Base-by-base conservation (phyloP, 2,113 vertebrate species). In the Melozone crissalis region DNA sequence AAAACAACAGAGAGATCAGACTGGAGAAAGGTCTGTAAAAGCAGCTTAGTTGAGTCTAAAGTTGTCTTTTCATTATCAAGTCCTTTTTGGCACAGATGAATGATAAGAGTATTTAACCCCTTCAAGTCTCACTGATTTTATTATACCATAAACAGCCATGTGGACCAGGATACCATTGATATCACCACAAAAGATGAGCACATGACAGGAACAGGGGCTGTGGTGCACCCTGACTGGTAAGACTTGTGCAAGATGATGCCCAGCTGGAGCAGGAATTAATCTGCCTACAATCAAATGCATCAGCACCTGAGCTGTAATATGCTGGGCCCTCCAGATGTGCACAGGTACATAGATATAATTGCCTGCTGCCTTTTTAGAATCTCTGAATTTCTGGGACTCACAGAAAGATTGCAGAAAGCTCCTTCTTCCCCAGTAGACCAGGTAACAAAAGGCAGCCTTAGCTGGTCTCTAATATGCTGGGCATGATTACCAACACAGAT, bases 121-220 rank as follows among this genome's bases (percentile, higher is more conserved):
- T 87, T 81, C 35, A 61, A 61, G 28, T 81, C 41, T 84, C 35
- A 35, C 0, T 7, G 5, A 30, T 33, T 52, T 84, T 14, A 44
- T 52, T n/a, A 3, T 7, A 47, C 7, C 5, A 21, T 3, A 1
- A 66, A 31, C 15, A 84, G 41, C n/a, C 20, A 0, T 1, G 3
- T 18, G 21, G 51, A 63, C 7, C 10, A 46, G 10, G 57, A 72
- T 9, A 30, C 6, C 10, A 46, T 9, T 18, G 12, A 31, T 15
- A 47, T 4, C 19, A 65, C 51, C 20, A 59, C 27, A 84, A 52
- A 78, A n/a, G 37, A 41, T 3, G 1, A 24, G 22, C 18, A 57
- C 7, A 3, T 8, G n/a, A 43, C 23, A 71, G 55, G n/a, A 66
- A 8, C 19, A 61, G 28, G 28, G 28, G 11, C 61, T 41, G 4